Base-by-base conservation (phyloP, 2,113 vertebrate species). In the Chloropsis hardwickii region DNA sequence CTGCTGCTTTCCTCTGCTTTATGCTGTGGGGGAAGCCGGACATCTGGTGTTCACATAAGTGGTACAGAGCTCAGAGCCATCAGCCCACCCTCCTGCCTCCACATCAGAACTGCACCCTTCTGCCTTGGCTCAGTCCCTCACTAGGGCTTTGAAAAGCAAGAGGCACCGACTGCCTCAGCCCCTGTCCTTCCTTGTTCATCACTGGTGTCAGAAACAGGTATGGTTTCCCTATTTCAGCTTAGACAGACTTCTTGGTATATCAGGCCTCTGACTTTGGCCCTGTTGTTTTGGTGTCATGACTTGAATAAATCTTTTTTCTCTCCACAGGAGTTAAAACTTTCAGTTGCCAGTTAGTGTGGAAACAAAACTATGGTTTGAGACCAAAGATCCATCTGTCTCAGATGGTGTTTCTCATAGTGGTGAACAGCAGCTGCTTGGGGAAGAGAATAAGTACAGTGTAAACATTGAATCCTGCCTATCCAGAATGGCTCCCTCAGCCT, bases 41-140 rank as follows among this genome's bases (percentile, higher is more conserved):
- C 6, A 0, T 31, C 37, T n/a, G 33, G 35, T 37, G 31, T n/a
- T 71, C 42, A 5, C 8, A 0, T 33, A 7, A 1, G 6, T 31
- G 22, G 31, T 40, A 14, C 50, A 27, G 29, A 56, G 50, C 15
- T 87, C 58, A 37, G 53, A 86, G 57, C 19, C 39, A n/a, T 39
- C 45, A 56, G 9, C 31, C 44, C 20, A 21, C 19, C 18, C 44
- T 84, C 29, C 47, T 72, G 54, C 74, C 23, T 79, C 22, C 10
- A 3, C 11, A 7, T 15, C 4, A 3, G 42, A 72, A 73, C 31
- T 20, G 4, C 21, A 10, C 20, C 20, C 21, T 39, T 72, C 35
- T 88, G 47, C 66, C 16, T 35, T 17, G 8, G 11, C 22, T 40
- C n/a, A 62, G 37, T 56, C 53, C 53, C 21, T 42, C 9, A 5